Evolutionary conservation across 2,888 invertebrate species (phyloP).

Genomic region (Amphipoea lucens): DNA sequence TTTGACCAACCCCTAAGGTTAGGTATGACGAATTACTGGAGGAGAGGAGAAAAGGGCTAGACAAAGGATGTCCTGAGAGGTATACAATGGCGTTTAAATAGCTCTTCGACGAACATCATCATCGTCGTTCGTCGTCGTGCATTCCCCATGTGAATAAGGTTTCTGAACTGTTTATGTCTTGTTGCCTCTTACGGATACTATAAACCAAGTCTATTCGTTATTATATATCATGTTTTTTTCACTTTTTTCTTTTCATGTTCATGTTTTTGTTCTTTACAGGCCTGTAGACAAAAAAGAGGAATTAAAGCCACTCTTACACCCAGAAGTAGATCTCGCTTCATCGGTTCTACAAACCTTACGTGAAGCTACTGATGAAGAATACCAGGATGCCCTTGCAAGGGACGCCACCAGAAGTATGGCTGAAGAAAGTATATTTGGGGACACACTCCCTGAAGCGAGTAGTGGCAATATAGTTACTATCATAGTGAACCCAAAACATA

Average conservation of each 20-base stretch:
- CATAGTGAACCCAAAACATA: conserved; percentile 74
- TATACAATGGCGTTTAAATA: not conserved
- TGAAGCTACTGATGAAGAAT: conserved; percentile 85
- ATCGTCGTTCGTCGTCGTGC: not conserved
- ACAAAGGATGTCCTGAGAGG: not conserved
- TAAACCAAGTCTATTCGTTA: not conserved
- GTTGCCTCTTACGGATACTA: not conserved
- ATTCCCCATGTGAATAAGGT: not conserved
- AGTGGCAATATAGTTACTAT: conserved; percentile 77
- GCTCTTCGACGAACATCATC: not conserved
- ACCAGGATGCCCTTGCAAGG: conserved; percentile 82
- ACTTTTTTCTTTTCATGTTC: not conserved
- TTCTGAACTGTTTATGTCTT: not conserved
- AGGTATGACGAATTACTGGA: not conserved
- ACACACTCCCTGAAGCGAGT: conserved; percentile 72
- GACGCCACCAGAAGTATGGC: conserved; percentile 77
- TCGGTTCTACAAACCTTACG: conserved; percentile 84
- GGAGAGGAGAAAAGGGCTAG: not conserved
- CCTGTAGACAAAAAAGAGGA: conserved; percentile 73
- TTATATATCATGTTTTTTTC: not conserved
- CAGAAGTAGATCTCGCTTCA: conserved; percentile 85
- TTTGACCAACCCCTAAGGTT: not conserved
- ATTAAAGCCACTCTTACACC: conserved; percentile 81
- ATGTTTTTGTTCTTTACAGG: conserved; percentile 68
- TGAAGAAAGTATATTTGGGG: conserved; percentile 62